phyloP scores from a whole-genome alignment of 2,888 invertebrate species.

The Amorpha juglandis region DNA sequence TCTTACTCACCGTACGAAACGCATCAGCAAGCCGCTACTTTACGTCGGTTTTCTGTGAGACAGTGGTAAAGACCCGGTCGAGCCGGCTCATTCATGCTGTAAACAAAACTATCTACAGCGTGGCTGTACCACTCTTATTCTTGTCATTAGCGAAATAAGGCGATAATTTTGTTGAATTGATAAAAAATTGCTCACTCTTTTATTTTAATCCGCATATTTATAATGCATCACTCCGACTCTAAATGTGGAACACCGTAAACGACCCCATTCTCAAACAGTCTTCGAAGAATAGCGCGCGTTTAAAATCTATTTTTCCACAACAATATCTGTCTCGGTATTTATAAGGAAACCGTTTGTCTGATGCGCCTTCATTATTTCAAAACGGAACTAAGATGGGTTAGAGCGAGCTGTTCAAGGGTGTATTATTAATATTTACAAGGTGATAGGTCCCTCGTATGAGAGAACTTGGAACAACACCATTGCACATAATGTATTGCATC shows the following conservation, averaged over 20 bases:
- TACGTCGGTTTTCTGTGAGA: too few relatives aligned
- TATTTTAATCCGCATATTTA: not conserved
- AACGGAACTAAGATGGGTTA: constrained; percentile 56
- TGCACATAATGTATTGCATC: too few relatives aligned
- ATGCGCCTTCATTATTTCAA: constrained; percentile 67
- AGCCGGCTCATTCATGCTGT: too few relatives aligned
- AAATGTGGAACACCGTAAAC: constrained; percentile 4
- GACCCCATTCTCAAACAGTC: not conserved
- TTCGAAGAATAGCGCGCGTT: constrained; percentile 32
- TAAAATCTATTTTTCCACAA: constrained; percentile 53
- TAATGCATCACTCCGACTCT: not conserved
- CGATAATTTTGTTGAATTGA: too few relatives aligned
- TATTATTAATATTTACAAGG: constrained; percentile 12
- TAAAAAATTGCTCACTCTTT: not conserved
- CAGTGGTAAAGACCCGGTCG: too few relatives aligned
- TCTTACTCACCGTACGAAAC: too few relatives aligned
- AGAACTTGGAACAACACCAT: too few relatives aligned
- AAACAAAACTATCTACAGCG: too few relatives aligned
- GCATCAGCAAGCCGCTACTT: too few relatives aligned
- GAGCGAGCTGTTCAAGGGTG: constrained; percentile 44
- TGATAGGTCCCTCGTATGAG: not conserved
- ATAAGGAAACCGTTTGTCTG: constrained; percentile 62
- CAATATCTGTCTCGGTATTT: constrained; percentile 61
- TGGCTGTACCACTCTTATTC: too few relatives aligned
- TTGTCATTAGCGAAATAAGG: too few relatives aligned